Percentiles rank a stretch among this genome's conserved stretches.
These are phyloP conservation scores for Leptoclinus maculatus DNA, from an alignment of 2,797 vertebrate species.

Conservation along the genomic window DNA sequence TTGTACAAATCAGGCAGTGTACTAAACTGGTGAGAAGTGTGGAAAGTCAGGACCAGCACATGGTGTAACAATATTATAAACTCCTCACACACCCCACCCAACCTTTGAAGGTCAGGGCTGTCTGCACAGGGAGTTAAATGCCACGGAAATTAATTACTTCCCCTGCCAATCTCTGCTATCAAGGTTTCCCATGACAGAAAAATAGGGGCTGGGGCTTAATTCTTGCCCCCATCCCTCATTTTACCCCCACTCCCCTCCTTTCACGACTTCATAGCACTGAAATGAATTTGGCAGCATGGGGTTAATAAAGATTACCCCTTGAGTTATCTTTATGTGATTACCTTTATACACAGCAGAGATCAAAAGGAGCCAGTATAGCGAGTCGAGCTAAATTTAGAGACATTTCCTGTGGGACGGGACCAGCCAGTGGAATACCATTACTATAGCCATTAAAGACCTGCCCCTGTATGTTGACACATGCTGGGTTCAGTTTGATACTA, in stretches of 20 bases:
- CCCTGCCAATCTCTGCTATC: slow-evolving; percentile 74
- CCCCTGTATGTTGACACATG: slow-evolving; percentile 13
- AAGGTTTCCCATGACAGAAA: slow-evolving; percentile 60
- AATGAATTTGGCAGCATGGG: slow-evolving; percentile 68
- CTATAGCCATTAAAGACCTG: slow-evolving; percentile 47
- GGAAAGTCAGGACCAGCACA: slow-evolving; percentile 23
- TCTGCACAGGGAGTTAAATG: slow-evolving; percentile 75
- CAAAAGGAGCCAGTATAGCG: slow-evolving; percentile 50
- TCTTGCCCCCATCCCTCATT: slow-evolving; percentile 2
- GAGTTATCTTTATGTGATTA: slow-evolving; percentile 74
- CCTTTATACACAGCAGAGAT: slow-evolving; percentile 68
- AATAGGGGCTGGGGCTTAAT: slow-evolving; percentile 42
- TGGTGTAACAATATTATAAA: slow-evolving; percentile 57
- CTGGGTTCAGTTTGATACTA: slow-evolving; percentile 39
- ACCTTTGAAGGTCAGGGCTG: slow-evolving; percentile 75
- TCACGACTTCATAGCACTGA: slow-evolving; percentile 52
- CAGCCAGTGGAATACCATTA: slow-evolving; percentile 38
- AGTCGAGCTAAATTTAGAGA: slow-evolving; percentile 41
- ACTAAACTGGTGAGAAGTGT: slow-evolving; percentile 29
- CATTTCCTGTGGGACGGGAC: slow-evolving; percentile 32
- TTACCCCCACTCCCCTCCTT: slow-evolving; percentile 30
- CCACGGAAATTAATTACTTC: slow-evolving; percentile 79
- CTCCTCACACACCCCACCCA: slow-evolving; percentile 56
- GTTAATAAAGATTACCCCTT: slow-evolving; percentile 73
- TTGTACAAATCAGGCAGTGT: slow-evolving; percentile 40